A percentile compares a stretch with the other conserved stretches of the same genome.
phyloP scores from a whole-genome alignment of 2,888 invertebrate species.

The Trichopria drosophilae region DNA sequence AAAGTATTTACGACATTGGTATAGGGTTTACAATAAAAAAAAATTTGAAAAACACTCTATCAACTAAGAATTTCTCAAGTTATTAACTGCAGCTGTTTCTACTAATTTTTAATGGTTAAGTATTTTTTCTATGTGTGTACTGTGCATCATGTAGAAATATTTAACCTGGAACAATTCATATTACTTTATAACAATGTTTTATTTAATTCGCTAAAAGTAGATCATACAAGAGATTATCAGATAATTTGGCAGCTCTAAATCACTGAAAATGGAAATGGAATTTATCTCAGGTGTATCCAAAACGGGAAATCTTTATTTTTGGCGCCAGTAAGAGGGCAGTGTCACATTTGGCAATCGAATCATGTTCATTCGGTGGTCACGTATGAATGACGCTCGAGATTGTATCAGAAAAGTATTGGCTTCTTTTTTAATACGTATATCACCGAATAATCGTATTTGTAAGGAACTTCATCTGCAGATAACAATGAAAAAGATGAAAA shows the following conservation, averaged over 20 bases:
- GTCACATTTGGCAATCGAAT: slow-evolving; percentile 34
- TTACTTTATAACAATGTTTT: not conserved
- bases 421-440: no score
- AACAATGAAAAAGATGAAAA: no score
- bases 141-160: not conserved
- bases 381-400: no score
- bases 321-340: slow-evolving; percentile 8
- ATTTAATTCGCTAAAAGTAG: not conserved
- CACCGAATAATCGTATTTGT: no score
- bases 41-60: no score
- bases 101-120: no score
- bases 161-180: not conserved
- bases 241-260: not conserved
- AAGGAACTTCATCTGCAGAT: no score
- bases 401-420: no score
- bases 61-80: no score
- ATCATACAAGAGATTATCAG: not conserved
- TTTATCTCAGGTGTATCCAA: not conserved
- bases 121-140: not conserved
- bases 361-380: slow-evolving; percentile 40
- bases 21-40: no score
- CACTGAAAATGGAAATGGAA: not conserved
- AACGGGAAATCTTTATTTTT: not conserved
- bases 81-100: no score
- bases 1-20: no score